A percentile compares a stretch with the other conserved stretches of the same genome.
Conservation (phyloP, 2,113 vertebrate species). For the Corapipo altera region DNA sequence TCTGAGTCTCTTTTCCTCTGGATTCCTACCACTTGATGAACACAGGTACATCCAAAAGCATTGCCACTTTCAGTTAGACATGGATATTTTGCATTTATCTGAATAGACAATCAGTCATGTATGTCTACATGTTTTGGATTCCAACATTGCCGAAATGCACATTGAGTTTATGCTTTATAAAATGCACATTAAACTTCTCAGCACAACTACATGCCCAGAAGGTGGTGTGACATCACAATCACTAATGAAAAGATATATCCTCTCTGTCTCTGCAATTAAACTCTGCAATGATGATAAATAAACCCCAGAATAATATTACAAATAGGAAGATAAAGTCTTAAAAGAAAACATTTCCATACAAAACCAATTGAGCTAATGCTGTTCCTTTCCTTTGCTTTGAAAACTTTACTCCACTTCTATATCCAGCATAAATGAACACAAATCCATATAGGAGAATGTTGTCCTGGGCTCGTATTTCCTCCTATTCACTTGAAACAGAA, state of each 20-base stretch:
- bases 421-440: neutral
- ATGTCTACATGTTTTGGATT: neutral
- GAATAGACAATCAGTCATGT: neutral
- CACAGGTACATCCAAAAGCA: neutral
- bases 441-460: neutral
- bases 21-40: neutral
- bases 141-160: neutral
- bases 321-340: neutral
- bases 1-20: neutral
- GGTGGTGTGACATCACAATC: neutral
- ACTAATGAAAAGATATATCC: neutral
- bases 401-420: neutral
- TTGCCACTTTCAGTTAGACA: neutral
- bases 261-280: neutral
- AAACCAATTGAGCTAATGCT: neutral
- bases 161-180: neutral
- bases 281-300: neutral
- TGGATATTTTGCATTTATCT: neutral
- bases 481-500: neutral
- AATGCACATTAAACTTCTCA: neutral
- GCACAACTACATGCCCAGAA: neutral
- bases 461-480: neutral
- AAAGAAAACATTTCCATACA: neutral
- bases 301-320: neutral
- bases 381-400: neutral